These are phyloP conservation scores for Sphinx pinastri DNA, from an alignment of 2,888 invertebrate genomes.

Conservation along the genomic window DNA sequence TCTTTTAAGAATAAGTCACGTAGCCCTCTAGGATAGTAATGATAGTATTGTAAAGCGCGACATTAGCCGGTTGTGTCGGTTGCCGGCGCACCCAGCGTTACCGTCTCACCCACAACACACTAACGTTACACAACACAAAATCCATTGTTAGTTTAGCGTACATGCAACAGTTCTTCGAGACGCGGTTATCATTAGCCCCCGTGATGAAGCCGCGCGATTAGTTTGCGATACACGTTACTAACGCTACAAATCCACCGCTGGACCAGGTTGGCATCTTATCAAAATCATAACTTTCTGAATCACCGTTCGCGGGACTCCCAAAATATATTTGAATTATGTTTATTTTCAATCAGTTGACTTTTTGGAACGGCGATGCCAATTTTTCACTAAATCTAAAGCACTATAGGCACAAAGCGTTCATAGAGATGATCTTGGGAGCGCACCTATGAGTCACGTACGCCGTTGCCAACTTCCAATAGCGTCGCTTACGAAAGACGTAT, in stretches of 20 bases:
- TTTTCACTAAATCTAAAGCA: slow-evolving; percentile 44
- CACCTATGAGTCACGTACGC: slow-evolving; percentile 71
- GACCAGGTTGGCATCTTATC: slow-evolving; percentile 25
- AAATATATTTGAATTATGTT: slow-evolving; percentile 33
- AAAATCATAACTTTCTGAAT: slow-evolving; percentile 28
- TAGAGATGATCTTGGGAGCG: slow-evolving; percentile 66
- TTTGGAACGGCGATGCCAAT: slow-evolving; percentile 42
- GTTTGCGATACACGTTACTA: slow-evolving; percentile 11
- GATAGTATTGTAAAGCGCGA: no score
- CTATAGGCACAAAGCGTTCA: slow-evolving; percentile 37
- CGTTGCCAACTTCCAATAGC: slow-evolving; percentile 66
- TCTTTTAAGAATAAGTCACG: no score
- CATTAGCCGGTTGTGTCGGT: not conserved
- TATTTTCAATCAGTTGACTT: slow-evolving; percentile 43
- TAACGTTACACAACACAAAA: slow-evolving; percentile 40
- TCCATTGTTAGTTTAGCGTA: slow-evolving; percentile 34
- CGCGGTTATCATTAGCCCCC: slow-evolving; percentile 22
- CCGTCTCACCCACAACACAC: not conserved
- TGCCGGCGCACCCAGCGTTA: slow-evolving; percentile 1
- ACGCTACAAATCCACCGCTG: slow-evolving; percentile 16
- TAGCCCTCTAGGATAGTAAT: no score
- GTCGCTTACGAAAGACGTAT: slow-evolving; percentile 56
- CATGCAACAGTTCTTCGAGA: slow-evolving; percentile 25
- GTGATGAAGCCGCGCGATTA: slow-evolving; percentile 2
- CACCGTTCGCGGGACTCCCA: slow-evolving; percentile 23